A percentile compares a stretch with the other conserved stretches of the same genome.
Evolutionary conservation across 2,797 vertebrate species (phyloP).

Genomic region (Argya squamiceps): DNA sequence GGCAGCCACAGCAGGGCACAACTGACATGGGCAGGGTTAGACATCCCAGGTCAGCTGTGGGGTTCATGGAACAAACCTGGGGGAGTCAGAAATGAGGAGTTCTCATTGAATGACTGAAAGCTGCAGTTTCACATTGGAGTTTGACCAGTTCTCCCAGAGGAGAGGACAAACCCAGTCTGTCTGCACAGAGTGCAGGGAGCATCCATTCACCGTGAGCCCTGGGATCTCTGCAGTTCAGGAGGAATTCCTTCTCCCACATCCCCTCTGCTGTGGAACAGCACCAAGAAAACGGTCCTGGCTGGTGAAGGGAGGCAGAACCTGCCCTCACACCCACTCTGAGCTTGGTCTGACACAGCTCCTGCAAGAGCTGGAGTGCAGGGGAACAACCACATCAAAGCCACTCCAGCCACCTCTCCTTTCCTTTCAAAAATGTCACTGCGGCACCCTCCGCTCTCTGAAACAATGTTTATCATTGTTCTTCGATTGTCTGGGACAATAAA

Average conservation of each 20-base stretch:
- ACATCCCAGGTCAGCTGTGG: neutral
- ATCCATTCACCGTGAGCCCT: fast-evolving
- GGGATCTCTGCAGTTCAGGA: neutral
- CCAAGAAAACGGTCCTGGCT: fast-evolving
- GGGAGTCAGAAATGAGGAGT: neutral
- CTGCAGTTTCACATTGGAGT: neutral
- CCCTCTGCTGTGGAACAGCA: neutral
- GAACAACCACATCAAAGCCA: neutral
- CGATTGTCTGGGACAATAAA: conserved; percentile 64
- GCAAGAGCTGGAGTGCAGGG: neutral
- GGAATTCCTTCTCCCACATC: neutral
- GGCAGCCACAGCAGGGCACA: neutral
- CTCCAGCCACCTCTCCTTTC: conserved; percentile 7
- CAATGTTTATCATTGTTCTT: conserved; percentile 70
- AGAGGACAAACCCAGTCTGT: neutral
- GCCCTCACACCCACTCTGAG: neutral
- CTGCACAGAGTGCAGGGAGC: neutral
- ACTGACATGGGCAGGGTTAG: neutral
- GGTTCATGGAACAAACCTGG: neutral
- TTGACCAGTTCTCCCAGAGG: neutral
- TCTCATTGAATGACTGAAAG: neutral
- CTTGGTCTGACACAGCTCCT: neutral
- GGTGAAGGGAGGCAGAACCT: neutral
- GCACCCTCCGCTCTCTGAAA: conserved; percentile 28
- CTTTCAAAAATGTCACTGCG: conserved; percentile 37